These are phyloP conservation scores for Sarcophaga variegata DNA, from an alignment of 2,888 invertebrate species.

Conservation along the genomic window DNA sequence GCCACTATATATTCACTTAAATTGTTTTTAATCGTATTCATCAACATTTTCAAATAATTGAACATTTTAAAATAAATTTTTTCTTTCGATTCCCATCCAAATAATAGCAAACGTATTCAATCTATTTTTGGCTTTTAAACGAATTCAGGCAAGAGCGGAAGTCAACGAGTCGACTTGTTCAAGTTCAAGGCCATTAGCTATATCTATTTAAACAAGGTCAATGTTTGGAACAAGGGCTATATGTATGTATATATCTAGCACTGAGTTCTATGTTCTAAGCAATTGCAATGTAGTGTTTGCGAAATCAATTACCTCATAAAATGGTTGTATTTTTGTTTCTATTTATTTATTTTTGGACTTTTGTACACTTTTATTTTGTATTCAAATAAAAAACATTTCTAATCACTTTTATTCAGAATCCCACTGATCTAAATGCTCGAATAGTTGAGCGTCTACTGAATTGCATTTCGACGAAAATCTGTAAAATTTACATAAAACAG, in stretches of 20 bases:
- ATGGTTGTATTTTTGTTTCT: not conserved
- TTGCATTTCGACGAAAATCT: constrained; percentile 35
- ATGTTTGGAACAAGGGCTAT: constrained; percentile 36
- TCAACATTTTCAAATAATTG: too few relatives aligned
- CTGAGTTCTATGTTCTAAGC: too few relatives aligned
- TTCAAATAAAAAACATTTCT: constrained; percentile 14
- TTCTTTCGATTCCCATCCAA: not conserved
- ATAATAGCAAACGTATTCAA: not conserved
- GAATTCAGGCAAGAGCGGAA: constrained; percentile 22
- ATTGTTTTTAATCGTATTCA: too few relatives aligned
- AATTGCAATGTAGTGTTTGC: not conserved
- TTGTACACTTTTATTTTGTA: not conserved
- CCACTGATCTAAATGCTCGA: constrained; percentile 55
- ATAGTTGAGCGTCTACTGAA: constrained; percentile 57
- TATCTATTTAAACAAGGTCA: constrained; percentile 53
- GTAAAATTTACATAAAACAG: not conserved
- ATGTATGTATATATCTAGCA: not conserved
- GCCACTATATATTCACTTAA: not conserved
- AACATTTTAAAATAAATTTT: too few relatives aligned
- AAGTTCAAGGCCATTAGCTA: constrained; percentile 58
- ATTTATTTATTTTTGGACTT: not conserved
- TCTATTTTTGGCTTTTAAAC: too few relatives aligned
- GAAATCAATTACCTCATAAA: constrained; percentile 44
- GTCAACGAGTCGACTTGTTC: constrained; percentile 21
- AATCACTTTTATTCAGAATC: not conserved